A percentile compares a stretch with the other conserved stretches of the same genome.
phyloP scores from a whole-genome alignment of 2,113 vertebrate species.

The Abramis brama region DNA sequence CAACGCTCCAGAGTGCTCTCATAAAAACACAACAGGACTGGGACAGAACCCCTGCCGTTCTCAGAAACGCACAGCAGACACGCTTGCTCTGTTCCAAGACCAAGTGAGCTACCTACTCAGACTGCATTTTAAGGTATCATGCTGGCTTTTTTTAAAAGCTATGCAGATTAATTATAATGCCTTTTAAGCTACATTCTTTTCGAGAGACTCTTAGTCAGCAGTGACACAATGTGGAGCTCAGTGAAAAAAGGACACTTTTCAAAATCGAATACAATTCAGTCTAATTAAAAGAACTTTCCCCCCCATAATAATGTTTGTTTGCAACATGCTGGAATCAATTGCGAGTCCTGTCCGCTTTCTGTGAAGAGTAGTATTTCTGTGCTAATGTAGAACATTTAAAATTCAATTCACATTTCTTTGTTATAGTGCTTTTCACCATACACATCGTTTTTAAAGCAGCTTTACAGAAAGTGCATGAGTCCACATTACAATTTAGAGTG shows the following conservation, averaged over 20 bases:
- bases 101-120: background rate
- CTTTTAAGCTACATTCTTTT: background rate
- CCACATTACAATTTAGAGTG: too few relatives aligned
- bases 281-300: background rate
- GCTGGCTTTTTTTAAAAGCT: conserved; percentile 1
- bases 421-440: too few relatives aligned
- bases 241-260: background rate
- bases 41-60: background rate
- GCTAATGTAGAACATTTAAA: background rate
- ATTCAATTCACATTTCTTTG: too few relatives aligned
- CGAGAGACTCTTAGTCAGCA: conserved; percentile 8
- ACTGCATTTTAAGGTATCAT: background rate
- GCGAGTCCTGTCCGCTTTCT: background rate
- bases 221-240: background rate
- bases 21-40: conserved; percentile 8
- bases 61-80: conserved; percentile 7
- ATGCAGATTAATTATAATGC: background rate
- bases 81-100: background rate
- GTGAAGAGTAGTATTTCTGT: background rate
- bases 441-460: too few relatives aligned
- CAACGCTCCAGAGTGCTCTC: conserved; percentile 32
- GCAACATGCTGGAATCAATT: background rate
- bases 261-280: background rate
- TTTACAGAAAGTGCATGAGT: too few relatives aligned
- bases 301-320: background rate